Evolutionary conservation across 2,113 vertebrate genomes (phyloP).

Genomic region (Egretta garzetta): DNA sequence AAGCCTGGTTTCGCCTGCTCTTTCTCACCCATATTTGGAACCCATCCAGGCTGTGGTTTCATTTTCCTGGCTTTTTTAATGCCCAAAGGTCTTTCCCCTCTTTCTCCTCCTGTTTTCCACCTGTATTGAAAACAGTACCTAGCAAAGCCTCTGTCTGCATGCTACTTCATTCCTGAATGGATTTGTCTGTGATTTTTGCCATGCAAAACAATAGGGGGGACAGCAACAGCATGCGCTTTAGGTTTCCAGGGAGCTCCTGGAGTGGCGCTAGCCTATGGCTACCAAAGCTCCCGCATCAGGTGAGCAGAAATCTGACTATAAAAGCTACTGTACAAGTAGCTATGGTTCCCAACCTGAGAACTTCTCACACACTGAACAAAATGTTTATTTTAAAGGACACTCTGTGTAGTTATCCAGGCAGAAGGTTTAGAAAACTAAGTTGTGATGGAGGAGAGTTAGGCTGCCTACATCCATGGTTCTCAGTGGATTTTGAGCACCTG

Average conservation of each 20-base stretch:
- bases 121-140: neutral
- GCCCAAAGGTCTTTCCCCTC: neutral
- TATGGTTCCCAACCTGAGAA: neutral
- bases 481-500: neutral
- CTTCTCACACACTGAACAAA: neutral
- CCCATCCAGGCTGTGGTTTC: neutral
- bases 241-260: neutral
- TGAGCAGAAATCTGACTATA: neutral
- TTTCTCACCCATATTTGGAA: neutral
- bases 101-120: neutral
- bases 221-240: neutral
- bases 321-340: neutral
- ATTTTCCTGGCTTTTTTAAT: neutral
- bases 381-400: neutral
- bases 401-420: neutral
- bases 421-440: neutral
- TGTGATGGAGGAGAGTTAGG: neutral
- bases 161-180: neutral
- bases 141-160: neutral
- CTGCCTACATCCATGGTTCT: neutral
- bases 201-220: neutral
- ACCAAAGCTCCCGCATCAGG: neutral
- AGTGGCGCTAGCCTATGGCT: neutral
- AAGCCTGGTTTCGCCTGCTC: neutral
- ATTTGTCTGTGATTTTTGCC: neutral